These are phyloP conservation scores for Drosophila putrida DNA, from an alignment of 2,888 invertebrate species.

Conservation along the genomic window DNA sequence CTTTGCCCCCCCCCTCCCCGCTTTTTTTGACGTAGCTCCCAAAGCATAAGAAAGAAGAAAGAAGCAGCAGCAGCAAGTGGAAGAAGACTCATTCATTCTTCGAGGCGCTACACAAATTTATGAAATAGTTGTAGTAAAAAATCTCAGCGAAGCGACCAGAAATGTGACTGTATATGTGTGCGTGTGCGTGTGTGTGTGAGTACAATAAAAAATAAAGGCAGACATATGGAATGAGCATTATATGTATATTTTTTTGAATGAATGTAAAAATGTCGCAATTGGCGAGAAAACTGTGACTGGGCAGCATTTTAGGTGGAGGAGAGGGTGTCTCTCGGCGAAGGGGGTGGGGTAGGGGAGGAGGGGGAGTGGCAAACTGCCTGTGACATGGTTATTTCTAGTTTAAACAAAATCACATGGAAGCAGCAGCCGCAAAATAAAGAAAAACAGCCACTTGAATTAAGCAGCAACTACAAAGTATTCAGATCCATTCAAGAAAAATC, in stretches of 20 bases:
- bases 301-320: neutral
- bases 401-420: slow-evolving; percentile 36
- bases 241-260: slow-evolving; percentile 40
- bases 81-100: slow-evolving; percentile 30
- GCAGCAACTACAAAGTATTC: slow-evolving; percentile 17
- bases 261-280: slow-evolving; percentile 59
- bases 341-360: neutral
- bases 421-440: neutral
- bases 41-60: slow-evolving; percentile 9
- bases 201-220: slow-evolving; percentile 12
- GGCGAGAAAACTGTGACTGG: slow-evolving; percentile 21
- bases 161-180: slow-evolving; percentile 1
- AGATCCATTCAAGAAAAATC: slow-evolving; percentile 37
- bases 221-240: slow-evolving; percentile 15
- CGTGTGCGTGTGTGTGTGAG: slow-evolving; percentile 3
- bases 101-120: slow-evolving; percentile 50
- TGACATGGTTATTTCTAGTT: slow-evolving; percentile 63
- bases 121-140: slow-evolving; percentile 71
- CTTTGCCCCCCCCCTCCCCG: neutral
- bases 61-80: slow-evolving; percentile 10
- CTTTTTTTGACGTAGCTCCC: neutral
- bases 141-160: slow-evolving; percentile 55
- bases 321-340: neutral
- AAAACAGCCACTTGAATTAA: slow-evolving; percentile 8
- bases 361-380: slow-evolving; percentile 26